Conservation (phyloP, 2,113 vertebrate species). For the Illadopsis cleaveri region DNA sequence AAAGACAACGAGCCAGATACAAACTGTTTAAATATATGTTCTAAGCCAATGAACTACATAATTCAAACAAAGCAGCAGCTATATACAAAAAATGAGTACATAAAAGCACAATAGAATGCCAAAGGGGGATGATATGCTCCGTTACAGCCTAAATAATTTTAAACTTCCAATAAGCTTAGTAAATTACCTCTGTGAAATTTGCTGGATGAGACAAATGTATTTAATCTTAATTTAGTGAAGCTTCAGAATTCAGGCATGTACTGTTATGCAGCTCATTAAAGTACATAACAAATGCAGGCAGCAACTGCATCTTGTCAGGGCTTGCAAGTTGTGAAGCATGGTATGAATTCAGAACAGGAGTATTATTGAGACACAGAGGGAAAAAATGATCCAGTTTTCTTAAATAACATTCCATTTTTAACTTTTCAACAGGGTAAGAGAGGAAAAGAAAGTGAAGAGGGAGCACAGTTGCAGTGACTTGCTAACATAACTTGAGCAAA, state of each 20-base stretch:
- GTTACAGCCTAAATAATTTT: background rate
- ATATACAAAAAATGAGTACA: background rate
- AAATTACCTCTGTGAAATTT: background rate
- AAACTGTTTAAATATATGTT: background rate
- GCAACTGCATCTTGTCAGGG: background rate
- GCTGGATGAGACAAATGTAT: background rate
- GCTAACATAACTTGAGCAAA: background rate
- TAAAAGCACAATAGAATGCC: background rate
- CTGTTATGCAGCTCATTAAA: background rate
- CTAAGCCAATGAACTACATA: background rate
- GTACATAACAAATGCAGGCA: background rate
- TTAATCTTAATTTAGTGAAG: background rate
- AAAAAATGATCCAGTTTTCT: background rate
- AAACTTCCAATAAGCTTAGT: background rate
- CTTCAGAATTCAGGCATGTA: background rate
- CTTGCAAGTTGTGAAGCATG: background rate
- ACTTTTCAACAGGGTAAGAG: accelerated
- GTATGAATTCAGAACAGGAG: background rate
- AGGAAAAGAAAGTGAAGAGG: background rate
- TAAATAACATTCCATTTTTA: background rate
- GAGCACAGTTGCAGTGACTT: background rate
- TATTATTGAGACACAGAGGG: background rate
- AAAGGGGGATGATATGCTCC: background rate
- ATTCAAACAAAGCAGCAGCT: background rate
- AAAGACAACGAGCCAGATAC: background rate